These are phyloP conservation scores for Oryzias melastigma DNA, from an alignment of 2,113 vertebrate genomes.

Conservation along the genomic window DNA sequence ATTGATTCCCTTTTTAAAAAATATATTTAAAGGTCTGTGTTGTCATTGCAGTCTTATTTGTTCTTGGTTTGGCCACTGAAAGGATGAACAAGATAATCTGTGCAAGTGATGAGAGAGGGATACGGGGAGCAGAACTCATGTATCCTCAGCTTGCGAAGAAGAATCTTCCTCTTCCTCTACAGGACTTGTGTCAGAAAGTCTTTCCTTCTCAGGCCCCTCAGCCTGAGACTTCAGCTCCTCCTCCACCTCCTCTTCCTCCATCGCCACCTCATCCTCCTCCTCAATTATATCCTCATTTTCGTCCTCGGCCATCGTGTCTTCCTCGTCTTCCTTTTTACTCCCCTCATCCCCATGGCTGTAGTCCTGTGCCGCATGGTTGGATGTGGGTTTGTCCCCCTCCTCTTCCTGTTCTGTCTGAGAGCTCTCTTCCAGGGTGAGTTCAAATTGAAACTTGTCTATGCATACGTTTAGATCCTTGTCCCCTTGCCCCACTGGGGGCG, in stretches of 20 bases:
- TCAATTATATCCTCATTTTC: conserved; percentile 69
- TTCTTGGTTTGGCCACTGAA: conserved; percentile 74
- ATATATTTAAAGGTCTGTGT: conserved; percentile 79
- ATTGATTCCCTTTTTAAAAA: conserved; percentile 82
- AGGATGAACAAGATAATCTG: conserved; percentile 58
- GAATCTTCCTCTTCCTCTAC: conserved; percentile 79
- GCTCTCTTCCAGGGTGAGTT: conserved; percentile 76
- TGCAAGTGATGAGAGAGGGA: conserved; percentile 61
- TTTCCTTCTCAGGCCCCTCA: conserved; percentile 57
- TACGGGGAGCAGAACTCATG: conserved; percentile 71
- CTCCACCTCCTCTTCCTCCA: conserved; percentile 70
- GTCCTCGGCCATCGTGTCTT: conserved; percentile 57
- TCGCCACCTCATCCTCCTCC: conserved; percentile 69
- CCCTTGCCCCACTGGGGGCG: conserved; percentile 70
- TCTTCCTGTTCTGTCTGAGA: conserved; percentile 47
- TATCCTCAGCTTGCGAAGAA: conserved; percentile 78
- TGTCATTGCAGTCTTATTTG: conserved; percentile 75
- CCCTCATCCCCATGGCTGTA: conserved; percentile 49
- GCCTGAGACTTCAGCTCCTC: conserved; percentile 63
- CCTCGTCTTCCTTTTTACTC: conserved; percentile 52
- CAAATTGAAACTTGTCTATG: conserved; percentile 78
- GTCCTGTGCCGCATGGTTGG: conserved; percentile 67
- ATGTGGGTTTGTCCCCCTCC: conserved; percentile 36
- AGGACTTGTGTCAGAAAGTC: conserved; percentile 75
- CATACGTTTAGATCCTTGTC: conserved; percentile 75